phyloP scores from a whole-genome alignment of 2,797 vertebrate genomes.

The Spizella passerina region DNA sequence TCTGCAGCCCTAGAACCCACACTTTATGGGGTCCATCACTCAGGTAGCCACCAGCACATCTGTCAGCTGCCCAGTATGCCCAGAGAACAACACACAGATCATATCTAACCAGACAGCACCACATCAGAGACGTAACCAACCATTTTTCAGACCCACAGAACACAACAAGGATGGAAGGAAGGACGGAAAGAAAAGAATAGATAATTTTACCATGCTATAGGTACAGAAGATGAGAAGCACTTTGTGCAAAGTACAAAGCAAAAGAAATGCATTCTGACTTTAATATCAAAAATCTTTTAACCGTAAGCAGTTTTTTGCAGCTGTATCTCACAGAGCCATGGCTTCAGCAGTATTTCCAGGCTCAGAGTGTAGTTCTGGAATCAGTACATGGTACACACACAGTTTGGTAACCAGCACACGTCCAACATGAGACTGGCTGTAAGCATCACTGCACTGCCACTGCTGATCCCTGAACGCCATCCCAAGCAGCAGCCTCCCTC shows the following conservation, averaged over 20 bases:
- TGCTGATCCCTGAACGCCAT: background rate
- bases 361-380: background rate
- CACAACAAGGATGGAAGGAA: no score
- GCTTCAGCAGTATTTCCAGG: background rate
- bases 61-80: background rate
- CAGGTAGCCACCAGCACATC: background rate
- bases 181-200: background rate
- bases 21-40: background rate
- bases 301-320: background rate
- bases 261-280: background rate
- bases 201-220: background rate
- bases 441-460: background rate
- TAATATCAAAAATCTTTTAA: background rate
- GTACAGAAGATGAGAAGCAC: background rate
- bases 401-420: background rate
- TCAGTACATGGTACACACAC: accelerated
- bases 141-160: background rate
- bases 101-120: background rate
- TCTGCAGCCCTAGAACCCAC: background rate
- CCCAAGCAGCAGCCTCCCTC: background rate
- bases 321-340: background rate
- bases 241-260: background rate
- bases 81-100: background rate
- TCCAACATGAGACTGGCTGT: background rate
- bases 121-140: background rate